These are phyloP conservation scores for Gallinago media DNA, from an alignment of 2,113 vertebrate genomes.

Conservation along the genomic window DNA sequence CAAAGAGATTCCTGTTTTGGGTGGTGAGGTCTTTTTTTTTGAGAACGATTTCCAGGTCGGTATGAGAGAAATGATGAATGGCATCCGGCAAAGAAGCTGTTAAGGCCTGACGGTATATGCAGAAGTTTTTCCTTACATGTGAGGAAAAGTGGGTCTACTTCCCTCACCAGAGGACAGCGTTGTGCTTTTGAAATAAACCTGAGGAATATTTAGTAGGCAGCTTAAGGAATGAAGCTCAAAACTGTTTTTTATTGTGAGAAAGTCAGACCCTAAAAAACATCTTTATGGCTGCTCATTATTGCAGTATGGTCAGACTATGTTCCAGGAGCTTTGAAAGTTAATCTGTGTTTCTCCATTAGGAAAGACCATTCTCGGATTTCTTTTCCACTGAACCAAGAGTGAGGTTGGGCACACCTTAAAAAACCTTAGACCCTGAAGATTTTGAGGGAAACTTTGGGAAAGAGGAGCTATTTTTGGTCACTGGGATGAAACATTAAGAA, in stretches of 20 bases:
- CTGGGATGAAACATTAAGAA: neutral
- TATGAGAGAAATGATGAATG: neutral
- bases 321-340: neutral
- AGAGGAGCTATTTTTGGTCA: neutral
- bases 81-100: neutral
- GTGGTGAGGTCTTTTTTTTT: neutral
- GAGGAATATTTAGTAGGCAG: neutral
- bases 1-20: neutral
- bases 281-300: fast-evolving
- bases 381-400: neutral
- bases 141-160: neutral
- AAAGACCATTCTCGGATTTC: neutral
- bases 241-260: neutral
- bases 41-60: neutral
- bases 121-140: neutral
- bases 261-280: neutral
- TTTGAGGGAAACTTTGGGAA: neutral
- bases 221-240: neutral
- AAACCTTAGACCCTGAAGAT: neutral
- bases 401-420: neutral
- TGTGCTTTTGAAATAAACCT: neutral
- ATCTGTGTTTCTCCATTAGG: neutral
- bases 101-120: neutral
- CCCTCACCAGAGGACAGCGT: neutral
- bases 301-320: neutral